Percentiles rank a stretch among this genome's conserved stretches.
Conservation (phyloP, 1,140 invertebrate genomes). For the Bacillus rossius region DNA sequence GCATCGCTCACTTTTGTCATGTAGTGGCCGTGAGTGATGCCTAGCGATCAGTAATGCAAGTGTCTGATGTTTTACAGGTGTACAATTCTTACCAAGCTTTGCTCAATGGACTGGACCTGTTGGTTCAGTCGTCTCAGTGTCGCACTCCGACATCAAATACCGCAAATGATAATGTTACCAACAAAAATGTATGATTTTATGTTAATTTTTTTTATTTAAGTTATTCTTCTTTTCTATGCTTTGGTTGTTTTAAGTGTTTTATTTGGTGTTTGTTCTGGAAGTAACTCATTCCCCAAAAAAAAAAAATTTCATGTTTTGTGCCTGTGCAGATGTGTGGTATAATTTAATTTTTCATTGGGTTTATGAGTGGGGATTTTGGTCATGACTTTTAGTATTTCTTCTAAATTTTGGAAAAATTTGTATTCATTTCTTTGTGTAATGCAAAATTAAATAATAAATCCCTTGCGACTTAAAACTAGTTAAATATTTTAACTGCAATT, state of each 20-base stretch:
- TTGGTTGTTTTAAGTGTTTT: not conserved
- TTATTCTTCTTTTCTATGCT: not conserved
- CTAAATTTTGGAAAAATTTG: no score
- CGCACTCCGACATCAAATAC: conserved; percentile 38
- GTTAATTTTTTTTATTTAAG: not conserved
- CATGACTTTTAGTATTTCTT: no score
- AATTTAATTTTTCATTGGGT: no score
- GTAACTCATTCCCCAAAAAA: not conserved
- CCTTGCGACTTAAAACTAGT: no score
- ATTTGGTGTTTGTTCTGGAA: conserved; percentile 4
- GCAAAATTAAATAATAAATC: no score
- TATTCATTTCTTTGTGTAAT: no score
- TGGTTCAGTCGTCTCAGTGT: conserved; percentile 63
- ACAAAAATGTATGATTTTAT: conserved; percentile 13
- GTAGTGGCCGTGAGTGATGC: no score
- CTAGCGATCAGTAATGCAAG: not conserved
- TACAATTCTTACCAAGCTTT: conserved; percentile 64
- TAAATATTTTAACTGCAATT: no score
- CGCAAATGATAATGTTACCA: conserved; percentile 15
- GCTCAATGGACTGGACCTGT: conserved; percentile 59
- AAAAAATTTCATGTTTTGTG: no score
- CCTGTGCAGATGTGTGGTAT: no score
- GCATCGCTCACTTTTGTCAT: no score
- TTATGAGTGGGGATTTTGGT: no score
- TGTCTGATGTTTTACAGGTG: conserved; percentile 44